Conservation (phyloP, 2,797 vertebrate species). For the Falco naumanni region DNA sequence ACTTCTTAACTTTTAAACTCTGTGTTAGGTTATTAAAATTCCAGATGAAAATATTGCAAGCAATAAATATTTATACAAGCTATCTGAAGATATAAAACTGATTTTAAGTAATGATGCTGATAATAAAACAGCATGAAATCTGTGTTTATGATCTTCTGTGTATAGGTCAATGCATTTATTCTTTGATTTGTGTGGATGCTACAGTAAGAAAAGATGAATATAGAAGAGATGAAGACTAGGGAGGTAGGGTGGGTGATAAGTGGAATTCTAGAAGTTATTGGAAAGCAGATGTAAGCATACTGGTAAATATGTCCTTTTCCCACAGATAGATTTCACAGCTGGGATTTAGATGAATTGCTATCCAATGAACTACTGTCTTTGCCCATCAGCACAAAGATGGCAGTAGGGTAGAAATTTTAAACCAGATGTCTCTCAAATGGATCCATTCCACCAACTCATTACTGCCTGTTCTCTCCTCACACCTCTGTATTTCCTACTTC, state of each 20-base stretch:
- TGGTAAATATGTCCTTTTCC: constrained; percentile 6
- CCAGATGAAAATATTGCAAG: neutral
- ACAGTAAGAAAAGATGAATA: neutral
- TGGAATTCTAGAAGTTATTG: neutral
- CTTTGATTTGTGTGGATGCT: neutral
- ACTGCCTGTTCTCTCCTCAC: neutral
- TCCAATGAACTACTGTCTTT: neutral
- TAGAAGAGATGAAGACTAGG: neutral
- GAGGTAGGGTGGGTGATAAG: neutral
- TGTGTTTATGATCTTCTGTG: constrained; percentile 7
- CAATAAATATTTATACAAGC: constrained; percentile 8
- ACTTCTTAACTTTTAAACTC: neutral
- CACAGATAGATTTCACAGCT: constrained; percentile 22
- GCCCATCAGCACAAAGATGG: constrained; percentile 27
- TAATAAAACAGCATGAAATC: neutral
- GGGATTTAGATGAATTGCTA: constrained; percentile 22
- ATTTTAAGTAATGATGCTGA: constrained; percentile 31
- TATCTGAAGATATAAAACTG: neutral
- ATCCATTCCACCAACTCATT: neutral
- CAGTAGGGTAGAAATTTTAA: constrained; percentile 11
- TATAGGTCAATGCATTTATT: neutral
- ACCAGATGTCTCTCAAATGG: neutral
- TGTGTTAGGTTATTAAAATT: neutral
- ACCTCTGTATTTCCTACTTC: constrained; percentile 9
- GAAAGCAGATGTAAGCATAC: constrained; percentile 7